A percentile compares a stretch with the other conserved stretches of the same genome.
Evolutionary conservation across 2,797 vertebrate genomes (phyloP).

Genomic region (Notolepis coatsorum): DNA sequence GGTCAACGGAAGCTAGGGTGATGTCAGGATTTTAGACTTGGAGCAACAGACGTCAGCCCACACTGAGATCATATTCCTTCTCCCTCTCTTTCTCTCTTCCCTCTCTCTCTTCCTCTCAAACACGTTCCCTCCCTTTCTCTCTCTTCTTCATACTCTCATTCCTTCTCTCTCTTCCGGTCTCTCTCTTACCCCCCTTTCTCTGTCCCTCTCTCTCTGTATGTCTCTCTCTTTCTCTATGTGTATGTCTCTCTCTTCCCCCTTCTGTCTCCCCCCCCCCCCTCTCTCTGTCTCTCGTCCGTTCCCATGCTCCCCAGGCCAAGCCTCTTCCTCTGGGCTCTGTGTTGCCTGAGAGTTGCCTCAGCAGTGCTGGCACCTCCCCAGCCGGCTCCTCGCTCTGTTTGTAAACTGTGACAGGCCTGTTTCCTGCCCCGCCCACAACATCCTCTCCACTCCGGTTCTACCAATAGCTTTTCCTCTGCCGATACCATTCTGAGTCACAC

Average conservation of each 20-base stretch:
- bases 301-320: constrained; percentile 72
- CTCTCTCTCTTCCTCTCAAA: constrained; percentile 4
- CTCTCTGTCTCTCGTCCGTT: constrained; percentile 52
- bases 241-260: constrained; percentile 3
- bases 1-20: constrained; percentile 68
- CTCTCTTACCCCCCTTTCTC: constrained; percentile 33
- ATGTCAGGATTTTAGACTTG: constrained; percentile 62
- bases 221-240: constrained; percentile 40
- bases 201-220: constrained; percentile 12
- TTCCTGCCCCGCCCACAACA: constrained; percentile 48
- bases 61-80: constrained; percentile 66
- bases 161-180: constrained; percentile 30
- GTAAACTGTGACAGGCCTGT: constrained; percentile 64
- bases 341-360: constrained; percentile 48
- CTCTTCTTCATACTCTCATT: constrained; percentile 72
- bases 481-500: no score
- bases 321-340: constrained; percentile 66
- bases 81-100: constrained; percentile 35
- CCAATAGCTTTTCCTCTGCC: no score
- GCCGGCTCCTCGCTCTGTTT: constrained; percentile 59
- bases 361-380: constrained; percentile 35
- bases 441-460: neutral
- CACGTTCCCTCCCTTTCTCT: constrained; percentile 33
- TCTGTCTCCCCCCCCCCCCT: no score
- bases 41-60: constrained; percentile 50